A percentile compares a stretch with the other conserved stretches of the same genome.
phyloP scores from a whole-genome alignment of 2,797 vertebrate genomes.

The Sebastes minor region DNA sequence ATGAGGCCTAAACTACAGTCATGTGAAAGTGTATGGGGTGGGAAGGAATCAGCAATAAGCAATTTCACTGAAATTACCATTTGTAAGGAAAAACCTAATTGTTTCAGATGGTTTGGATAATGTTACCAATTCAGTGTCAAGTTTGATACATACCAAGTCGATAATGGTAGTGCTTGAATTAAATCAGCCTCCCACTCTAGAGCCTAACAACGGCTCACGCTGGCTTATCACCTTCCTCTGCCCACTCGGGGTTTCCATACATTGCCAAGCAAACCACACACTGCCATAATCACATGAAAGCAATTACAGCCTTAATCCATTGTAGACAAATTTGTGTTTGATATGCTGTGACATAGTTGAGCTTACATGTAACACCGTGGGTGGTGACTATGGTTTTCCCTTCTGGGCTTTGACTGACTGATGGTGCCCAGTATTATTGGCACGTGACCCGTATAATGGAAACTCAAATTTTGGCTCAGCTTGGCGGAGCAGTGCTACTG shows the following conservation, averaged over 20 bases:
- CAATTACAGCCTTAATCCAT: conserved; percentile 28
- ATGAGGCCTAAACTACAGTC: not conserved
- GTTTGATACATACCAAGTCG: not conserved
- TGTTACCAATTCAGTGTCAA: not conserved
- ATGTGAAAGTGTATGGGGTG: too few relatives aligned
- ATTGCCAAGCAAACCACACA: conserved; percentile 10
- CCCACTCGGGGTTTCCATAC: conserved; percentile 1
- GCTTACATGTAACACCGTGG: conserved; percentile 21
- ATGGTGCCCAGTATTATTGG: not conserved
- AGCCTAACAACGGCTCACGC: not conserved
- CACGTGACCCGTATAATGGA: conserved; percentile 1
- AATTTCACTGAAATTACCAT: not conserved
- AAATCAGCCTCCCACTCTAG: not conserved
- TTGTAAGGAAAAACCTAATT: not conserved
- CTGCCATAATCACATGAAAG: conserved; percentile 13
- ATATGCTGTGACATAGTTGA: conserved; percentile 36
- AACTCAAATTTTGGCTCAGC: conserved; percentile 14
- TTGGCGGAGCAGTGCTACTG: not conserved
- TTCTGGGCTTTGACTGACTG: conserved; percentile 8
- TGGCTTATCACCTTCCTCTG: not conserved
- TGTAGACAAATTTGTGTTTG: conserved; percentile 32
- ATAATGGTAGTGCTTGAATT: not conserved
- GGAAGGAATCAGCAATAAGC: not conserved
- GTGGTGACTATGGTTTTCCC: conserved; percentile 2
- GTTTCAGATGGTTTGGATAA: not conserved